Evolutionary conservation across 2,797 vertebrate species (phyloP).

Genomic region (Holocentrus rufus): DNA sequence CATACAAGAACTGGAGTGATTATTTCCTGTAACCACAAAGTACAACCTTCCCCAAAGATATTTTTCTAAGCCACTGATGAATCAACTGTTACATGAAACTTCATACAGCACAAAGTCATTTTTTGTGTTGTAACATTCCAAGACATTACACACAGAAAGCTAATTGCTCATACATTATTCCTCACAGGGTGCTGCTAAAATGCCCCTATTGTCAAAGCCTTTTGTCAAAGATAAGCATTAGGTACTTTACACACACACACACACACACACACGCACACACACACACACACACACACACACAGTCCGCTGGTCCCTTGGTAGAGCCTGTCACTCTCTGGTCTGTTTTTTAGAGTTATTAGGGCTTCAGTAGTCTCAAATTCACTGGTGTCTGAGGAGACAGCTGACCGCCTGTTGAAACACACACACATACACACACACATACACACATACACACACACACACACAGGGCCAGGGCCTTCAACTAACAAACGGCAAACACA

Average conservation of each 20-base stretch:
- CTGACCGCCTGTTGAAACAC: not conserved
- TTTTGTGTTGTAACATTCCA: slow-evolving; percentile 19
- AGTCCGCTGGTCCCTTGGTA: not conserved
- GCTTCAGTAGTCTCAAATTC: slow-evolving; percentile 24
- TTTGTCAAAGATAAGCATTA: slow-evolving; percentile 2
- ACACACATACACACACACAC: not conserved
- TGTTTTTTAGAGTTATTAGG: slow-evolving; percentile 4
- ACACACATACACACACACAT: not conserved
- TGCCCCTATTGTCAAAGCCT: slow-evolving; percentile 11
- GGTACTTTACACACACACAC: not conserved
- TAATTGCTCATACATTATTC: slow-evolving; percentile 14
- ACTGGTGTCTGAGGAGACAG: slow-evolving; percentile 9
- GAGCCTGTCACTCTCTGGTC: slow-evolving; percentile 15
- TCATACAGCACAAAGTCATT: slow-evolving; percentile 13
- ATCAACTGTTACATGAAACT: slow-evolving; percentile 29
- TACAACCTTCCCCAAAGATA: slow-evolving; percentile 20
- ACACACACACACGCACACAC: not conserved
- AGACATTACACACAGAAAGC: slow-evolving; percentile 31
- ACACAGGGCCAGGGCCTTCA: not conserved
- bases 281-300: slow-evolving; percentile 17
- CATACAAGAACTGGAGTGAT: slow-evolving; percentile 11
- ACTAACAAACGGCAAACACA: slow-evolving; percentile 25
- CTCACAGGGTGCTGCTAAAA: slow-evolving; percentile 13
- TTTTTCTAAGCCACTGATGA: slow-evolving; percentile 20
- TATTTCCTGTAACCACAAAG: slow-evolving; percentile 41